These are phyloP conservation scores for Dipodomys ordii DNA, from an alignment of 2,113 vertebrate species.

Conservation along the genomic window DNA sequence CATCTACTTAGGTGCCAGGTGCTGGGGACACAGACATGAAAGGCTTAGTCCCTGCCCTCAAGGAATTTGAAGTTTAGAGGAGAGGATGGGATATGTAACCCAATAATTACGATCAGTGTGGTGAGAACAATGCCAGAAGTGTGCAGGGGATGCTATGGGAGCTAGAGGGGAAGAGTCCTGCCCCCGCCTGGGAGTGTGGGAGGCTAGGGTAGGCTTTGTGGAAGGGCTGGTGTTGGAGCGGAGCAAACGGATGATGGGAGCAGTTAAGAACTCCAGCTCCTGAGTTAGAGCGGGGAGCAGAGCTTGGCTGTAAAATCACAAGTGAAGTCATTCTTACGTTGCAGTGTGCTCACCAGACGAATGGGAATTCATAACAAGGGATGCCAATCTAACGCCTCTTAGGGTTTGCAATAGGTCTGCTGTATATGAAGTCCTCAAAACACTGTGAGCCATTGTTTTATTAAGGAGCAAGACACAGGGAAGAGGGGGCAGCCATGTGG, in stretches of 20 bases:
- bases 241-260: neutral
- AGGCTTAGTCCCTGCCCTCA: constrained; percentile 16
- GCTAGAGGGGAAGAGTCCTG: neutral
- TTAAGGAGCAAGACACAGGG: neutral
- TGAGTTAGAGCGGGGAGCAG: neutral
- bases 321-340: neutral
- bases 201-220: neutral
- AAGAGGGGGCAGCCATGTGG: neutral
- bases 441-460: too few relatives aligned
- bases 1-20: constrained; percentile 58
- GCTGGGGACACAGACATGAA: constrained; percentile 57
- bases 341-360: neutral
- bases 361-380: neutral
- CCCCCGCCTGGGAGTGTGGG: neutral
- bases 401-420: neutral
- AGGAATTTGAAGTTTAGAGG: constrained; percentile 36
- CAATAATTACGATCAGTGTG: constrained; percentile 29
- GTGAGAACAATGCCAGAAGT: neutral
- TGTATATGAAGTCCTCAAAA: too few relatives aligned
- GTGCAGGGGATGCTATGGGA: neutral
- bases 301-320: neutral
- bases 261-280: neutral
- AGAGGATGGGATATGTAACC: neutral
- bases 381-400: neutral
- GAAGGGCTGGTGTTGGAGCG: neutral